Evolutionary conservation across 2,888 invertebrate genomes (phyloP).

Genomic region (Adelognathus sp.): DNA sequence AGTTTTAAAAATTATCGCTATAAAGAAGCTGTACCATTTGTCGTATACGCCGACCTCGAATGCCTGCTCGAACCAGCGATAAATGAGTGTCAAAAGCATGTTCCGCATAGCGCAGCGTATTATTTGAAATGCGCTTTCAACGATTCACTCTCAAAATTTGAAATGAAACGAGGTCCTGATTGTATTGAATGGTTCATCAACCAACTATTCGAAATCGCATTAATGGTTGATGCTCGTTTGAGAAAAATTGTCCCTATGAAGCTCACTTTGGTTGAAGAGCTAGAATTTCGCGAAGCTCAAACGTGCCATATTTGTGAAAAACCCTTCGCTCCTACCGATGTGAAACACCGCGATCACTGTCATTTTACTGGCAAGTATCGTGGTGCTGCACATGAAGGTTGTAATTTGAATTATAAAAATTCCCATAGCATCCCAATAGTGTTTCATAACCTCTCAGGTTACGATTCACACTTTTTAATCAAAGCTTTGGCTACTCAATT

Average conservation of each 20-base stretch:
- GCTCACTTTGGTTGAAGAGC: slow-evolving; percentile 31
- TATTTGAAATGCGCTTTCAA: slow-evolving; percentile 27
- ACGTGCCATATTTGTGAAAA: slow-evolving; percentile 60
- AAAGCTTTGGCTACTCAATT: slow-evolving; percentile 56
- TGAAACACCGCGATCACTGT: too few species aligned
- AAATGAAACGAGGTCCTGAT: too few species aligned
- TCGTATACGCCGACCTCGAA: slow-evolving; percentile 37
- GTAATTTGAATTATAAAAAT: slow-evolving; percentile 62
- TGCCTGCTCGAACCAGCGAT: slow-evolving; percentile 30
- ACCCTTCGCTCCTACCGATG: slow-evolving; percentile 31
- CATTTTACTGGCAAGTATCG: too few species aligned
- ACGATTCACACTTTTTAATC: slow-evolving; percentile 67
- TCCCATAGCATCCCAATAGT: slow-evolving; percentile 60
- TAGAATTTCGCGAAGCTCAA: neutral
- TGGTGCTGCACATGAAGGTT: too few species aligned
- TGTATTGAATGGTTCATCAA: too few species aligned
- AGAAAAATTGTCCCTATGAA: too few species aligned
- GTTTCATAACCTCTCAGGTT: slow-evolving; percentile 67
- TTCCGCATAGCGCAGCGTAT: slow-evolving; percentile 39
- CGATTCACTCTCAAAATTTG: too few species aligned
- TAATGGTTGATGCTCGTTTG: slow-evolving; percentile 3
- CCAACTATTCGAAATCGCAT: too few species aligned
- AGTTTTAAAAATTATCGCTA: too few species aligned
- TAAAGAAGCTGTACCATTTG: too few species aligned
- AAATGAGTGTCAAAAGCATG: slow-evolving; percentile 38